Conservation (phyloP, 1,140 invertebrate species). For the Melipona quadrifasciata region DNA sequence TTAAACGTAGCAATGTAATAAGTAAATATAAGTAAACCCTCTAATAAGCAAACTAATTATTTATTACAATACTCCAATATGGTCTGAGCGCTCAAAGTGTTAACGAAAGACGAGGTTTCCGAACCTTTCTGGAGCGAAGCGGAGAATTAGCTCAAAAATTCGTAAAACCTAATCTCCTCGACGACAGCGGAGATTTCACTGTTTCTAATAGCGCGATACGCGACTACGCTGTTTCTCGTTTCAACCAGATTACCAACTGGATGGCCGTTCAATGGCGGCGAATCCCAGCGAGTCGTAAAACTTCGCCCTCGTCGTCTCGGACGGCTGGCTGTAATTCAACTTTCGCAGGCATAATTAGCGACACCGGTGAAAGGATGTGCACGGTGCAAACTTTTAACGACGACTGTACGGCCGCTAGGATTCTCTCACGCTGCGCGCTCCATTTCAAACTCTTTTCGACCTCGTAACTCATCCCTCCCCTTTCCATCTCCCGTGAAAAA, state of each 20-base stretch:
- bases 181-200: too few species aligned
- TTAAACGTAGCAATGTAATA: too few species aligned
- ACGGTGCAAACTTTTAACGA: conserved; percentile 59
- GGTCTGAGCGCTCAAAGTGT: too few species aligned
- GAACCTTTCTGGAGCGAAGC: too few species aligned
- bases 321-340: conserved; percentile 17
- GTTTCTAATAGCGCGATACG: not conserved
- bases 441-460: conserved; percentile 67
- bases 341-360: conserved; percentile 42
- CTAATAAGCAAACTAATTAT: too few species aligned
- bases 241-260: not conserved
- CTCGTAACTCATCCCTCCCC: not conserved
- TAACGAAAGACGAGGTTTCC: too few species aligned
- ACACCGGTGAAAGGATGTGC: conserved; percentile 30
- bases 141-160: conserved; percentile 1
- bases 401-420: conserved; percentile 60
- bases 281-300: not conserved
- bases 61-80: too few species aligned
- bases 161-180: too few species aligned
- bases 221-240: not conserved
- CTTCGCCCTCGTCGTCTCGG: not conserved
- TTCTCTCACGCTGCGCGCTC: conserved; percentile 62
- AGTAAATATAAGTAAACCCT: too few species aligned
- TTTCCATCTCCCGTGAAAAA: conserved; percentile 37
- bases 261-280: not conserved